phyloP scores from a whole-genome alignment of 2,797 vertebrate genomes.

The Centropyge bicolor region DNA sequence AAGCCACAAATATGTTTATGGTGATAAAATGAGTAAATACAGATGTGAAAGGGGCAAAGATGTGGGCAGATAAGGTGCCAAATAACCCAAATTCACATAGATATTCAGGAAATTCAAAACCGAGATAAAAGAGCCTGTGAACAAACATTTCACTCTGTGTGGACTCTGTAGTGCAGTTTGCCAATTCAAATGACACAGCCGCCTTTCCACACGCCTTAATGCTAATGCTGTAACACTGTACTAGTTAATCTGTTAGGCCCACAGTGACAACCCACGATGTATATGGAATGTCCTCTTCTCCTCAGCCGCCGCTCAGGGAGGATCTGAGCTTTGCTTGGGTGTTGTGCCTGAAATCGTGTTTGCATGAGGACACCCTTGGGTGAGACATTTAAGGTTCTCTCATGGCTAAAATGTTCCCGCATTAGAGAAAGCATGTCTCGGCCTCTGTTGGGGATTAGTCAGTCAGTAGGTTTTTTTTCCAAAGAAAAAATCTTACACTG shows the following conservation, averaged over 20 bases:
- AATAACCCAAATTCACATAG: not conserved
- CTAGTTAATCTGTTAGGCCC: constrained; percentile 72
- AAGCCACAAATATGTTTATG: not conserved
- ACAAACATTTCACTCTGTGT: not conserved
- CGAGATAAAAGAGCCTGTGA: not conserved
- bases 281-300: constrained; percentile 80
- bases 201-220: constrained; percentile 16
- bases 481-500: not conserved
- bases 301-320: constrained; percentile 51
- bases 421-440: constrained; percentile 38
- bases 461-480: not conserved
- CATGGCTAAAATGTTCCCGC: constrained; percentile 45
- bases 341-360: constrained; percentile 68
- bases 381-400: constrained; percentile 59
- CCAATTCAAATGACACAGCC: constrained; percentile 17
- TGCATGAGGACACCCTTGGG: constrained; percentile 64
- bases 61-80: not conserved
- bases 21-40: not conserved
- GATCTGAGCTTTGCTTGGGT: constrained; percentile 53
- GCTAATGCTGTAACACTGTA: constrained; percentile 49
- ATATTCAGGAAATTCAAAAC: not conserved
- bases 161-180: not conserved
- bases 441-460: not conserved
- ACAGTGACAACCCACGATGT: constrained; percentile 73
- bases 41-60: not conserved